Conservation (phyloP, 2,888 invertebrate genomes). For the Eurytoma californica region DNA sequence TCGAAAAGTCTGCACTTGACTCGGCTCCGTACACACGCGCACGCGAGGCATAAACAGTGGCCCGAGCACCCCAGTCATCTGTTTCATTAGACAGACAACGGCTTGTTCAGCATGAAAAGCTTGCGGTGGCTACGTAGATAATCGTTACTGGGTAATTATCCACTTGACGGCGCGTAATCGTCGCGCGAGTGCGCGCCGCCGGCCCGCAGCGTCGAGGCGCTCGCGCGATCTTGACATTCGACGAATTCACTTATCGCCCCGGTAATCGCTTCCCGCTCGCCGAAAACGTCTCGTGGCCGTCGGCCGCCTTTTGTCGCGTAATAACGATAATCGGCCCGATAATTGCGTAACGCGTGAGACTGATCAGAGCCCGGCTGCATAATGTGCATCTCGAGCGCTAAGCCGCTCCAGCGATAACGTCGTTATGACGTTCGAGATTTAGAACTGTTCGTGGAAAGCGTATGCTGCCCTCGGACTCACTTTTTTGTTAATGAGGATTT, state of each 20-base stretch:
- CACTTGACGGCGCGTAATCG: constrained; percentile 66
- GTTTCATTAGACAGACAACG: constrained; percentile 53
- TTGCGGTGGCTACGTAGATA: constrained; percentile 58
- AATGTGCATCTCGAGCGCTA: neutral
- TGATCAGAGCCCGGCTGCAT: too few species aligned
- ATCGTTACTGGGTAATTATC: constrained; percentile 66
- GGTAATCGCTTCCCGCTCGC: neutral
- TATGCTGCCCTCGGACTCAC: too few species aligned
- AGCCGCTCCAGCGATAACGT: too few species aligned
- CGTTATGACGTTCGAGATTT: too few species aligned
- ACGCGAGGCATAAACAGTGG: neutral
- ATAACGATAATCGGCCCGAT: neutral
- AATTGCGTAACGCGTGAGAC: neutral
- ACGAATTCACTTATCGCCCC: constrained; percentile 13
- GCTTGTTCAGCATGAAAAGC: constrained; percentile 62
- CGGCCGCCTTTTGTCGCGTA: neutral
- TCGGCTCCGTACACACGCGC: constrained; percentile 11
- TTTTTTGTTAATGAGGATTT: too few species aligned
- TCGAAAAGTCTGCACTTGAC: too few species aligned
- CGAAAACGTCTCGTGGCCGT: neutral
- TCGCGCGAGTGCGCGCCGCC: neutral
- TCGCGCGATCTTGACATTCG: constrained; percentile 49
- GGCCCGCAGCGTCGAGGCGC: too few species aligned
- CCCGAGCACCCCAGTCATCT: constrained; percentile 25
- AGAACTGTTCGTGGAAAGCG: too few species aligned